Percentiles rank a stretch among this genome's conserved stretches.
These are phyloP conservation scores for Anomalospiza imberbis DNA, from an alignment of 2,797 vertebrate genomes.

Conservation along the genomic window DNA sequence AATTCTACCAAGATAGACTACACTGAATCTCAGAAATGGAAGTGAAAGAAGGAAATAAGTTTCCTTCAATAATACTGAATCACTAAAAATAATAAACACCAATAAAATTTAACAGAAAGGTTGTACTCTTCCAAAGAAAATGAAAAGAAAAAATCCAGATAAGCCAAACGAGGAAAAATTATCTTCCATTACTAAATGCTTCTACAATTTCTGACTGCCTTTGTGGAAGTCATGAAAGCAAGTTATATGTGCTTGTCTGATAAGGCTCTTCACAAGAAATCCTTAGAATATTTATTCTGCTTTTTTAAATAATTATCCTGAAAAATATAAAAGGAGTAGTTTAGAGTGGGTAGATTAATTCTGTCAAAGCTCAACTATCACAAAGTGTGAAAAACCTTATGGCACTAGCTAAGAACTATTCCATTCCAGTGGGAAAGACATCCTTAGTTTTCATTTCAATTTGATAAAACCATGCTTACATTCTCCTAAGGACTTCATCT, in stretches of 20 bases:
- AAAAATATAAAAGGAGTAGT: not conserved
- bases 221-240: not conserved
- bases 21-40: not conserved
- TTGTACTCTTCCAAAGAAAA: not conserved
- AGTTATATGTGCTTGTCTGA: not conserved
- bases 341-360: not conserved
- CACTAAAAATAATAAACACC: not conserved
- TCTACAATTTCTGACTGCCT: not conserved
- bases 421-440: not conserved
- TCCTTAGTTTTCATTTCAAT: not conserved
- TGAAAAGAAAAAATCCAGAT: not conserved
- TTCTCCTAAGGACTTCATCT: not conserved
- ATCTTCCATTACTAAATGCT: not conserved
- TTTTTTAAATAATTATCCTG: not conserved
- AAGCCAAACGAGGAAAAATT: not conserved
- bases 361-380: not conserved
- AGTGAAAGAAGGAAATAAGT: not conserved
- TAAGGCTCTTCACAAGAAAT: not conserved
- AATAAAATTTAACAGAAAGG: not conserved
- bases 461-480: not conserved
- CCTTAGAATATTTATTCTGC: not conserved
- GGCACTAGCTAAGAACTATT: not conserved
- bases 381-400: not conserved
- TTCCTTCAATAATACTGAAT: not conserved
- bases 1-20: not conserved